Evolutionary conservation across 2,797 vertebrate genomes (phyloP), one percentile per base, ranked within the genome.

Genomic region (Sebastes vulpes): DNA sequence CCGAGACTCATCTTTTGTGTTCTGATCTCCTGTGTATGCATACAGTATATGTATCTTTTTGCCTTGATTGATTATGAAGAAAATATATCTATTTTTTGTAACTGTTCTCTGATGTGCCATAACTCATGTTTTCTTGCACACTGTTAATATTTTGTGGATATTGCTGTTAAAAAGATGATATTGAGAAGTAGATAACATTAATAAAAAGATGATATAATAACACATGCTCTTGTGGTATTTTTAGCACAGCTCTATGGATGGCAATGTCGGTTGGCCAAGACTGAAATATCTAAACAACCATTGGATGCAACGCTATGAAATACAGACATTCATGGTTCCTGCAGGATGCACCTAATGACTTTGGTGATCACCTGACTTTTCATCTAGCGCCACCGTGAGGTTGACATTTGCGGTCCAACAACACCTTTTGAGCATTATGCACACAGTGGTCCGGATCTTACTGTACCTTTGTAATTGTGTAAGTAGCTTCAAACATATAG

Each of bases 141-240:
- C 96, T 97, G 96, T 97, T 93, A 94, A 94, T 97, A 97, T 97
- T 95, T 95, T 95, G 96, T 98, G 97, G 95, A 97, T 90, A 95
- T 97, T 93, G 96, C 95, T 96, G 95, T 97, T 96, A 83, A 92
- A 94, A 93, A 93, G 65, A 95, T 85, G 89, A 93, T 90, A 93
- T 93, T 92, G 89, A 95, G 91, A 95, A 94, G 94, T 96, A 96
- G 95, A 96, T 91, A 89, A 93, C 91, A 92, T 93, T 92, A 94
- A 94, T 94, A 94, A 94, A 94, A 94, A 90, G 82, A 92, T 89
- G 79, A 93, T 92, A 93, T 92, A 90, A 92, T 90, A 83, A 91
- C 64, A 70, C 14, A 25, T 29, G 14, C 9, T 54, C 28, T 53
- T 68, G 57, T 69, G 50, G 72, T 77, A 6, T 7, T 65, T 59